These are phyloP conservation scores for Alethe diademata DNA, from an alignment of 2,113 vertebrate species.

Conservation along the genomic window DNA sequence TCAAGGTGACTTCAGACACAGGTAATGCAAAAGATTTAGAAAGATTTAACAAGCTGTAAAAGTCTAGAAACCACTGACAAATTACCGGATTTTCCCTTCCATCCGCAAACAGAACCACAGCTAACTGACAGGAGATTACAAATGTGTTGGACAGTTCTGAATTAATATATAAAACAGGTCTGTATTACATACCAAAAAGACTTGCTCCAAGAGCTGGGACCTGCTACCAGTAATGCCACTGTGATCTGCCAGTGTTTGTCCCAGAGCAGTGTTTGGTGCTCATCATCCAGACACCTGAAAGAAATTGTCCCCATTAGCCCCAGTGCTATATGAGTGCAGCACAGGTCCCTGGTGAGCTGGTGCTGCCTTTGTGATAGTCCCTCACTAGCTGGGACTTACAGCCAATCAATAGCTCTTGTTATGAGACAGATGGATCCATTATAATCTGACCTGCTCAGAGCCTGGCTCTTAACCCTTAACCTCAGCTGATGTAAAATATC, in stretches of 20 bases:
- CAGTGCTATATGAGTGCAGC: rapidly evolving
- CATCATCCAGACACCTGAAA: neutral
- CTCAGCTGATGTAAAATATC: neutral
- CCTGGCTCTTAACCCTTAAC: slow-evolving; percentile 7
- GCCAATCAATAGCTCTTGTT: slow-evolving; percentile 4
- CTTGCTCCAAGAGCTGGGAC: neutral
- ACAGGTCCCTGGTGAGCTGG: rapidly evolving
- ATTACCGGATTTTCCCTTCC: neutral
- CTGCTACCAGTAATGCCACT: neutral
- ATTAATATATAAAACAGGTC: neutral
- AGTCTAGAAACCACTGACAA: slow-evolving; percentile 4
- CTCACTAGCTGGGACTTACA: neutral
- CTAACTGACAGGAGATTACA: neutral
- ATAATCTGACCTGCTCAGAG: neutral
- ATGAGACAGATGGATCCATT: slow-evolving; percentile 1
- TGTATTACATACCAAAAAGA: neutral
- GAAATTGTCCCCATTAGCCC: neutral
- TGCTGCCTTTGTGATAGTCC: neutral
- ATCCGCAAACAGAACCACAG: neutral
- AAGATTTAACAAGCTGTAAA: neutral
- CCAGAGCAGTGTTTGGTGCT: neutral
- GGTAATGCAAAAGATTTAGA: neutral
- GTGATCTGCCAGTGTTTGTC: neutral
- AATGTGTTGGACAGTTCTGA: neutral
- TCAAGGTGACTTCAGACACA: neutral